These are phyloP conservation scores for Oncorhynchus keta DNA, from an alignment of 2,113 vertebrate genomes.

Conservation along the genomic window DNA sequence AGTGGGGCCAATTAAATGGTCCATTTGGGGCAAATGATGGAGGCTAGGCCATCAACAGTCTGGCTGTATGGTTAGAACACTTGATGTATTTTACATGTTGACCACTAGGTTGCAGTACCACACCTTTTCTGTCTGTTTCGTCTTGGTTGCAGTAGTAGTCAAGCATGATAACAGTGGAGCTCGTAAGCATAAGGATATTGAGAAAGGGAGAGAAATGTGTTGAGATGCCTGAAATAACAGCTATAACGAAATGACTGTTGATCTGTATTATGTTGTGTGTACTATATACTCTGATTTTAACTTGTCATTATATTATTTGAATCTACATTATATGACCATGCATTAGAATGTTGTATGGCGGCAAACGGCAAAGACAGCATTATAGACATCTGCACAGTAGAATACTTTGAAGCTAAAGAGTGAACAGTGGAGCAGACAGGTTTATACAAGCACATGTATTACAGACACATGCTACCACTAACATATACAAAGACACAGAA, in stretches of 20 bases:
- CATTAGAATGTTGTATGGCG: not conserved
- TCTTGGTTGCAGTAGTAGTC: not conserved
- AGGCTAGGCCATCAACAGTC: no score
- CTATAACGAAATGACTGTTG: no score
- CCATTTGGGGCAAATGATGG: no score
- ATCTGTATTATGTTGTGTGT: no score
- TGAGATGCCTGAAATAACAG: no score
- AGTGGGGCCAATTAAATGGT: no score
- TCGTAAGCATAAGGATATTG: not conserved
- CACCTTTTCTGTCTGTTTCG: constrained; percentile 1
- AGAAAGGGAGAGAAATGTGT: not conserved
- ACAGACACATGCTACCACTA: not conserved
- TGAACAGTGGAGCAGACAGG: not conserved
- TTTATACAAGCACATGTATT: not conserved
- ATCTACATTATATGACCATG: not conserved
- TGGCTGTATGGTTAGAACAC: not conserved
- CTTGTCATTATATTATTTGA: not conserved
- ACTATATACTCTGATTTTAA: no score
- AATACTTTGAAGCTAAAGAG: not conserved
- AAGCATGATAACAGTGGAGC: not conserved
- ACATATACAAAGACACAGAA: not conserved
- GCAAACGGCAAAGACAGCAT: not conserved
- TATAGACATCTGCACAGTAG: not conserved
- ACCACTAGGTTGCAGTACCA: constrained; percentile 48
- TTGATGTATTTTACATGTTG: not conserved